Conservation (phyloP, 2,113 vertebrate species). For the Tylochromis polylepis region DNA sequence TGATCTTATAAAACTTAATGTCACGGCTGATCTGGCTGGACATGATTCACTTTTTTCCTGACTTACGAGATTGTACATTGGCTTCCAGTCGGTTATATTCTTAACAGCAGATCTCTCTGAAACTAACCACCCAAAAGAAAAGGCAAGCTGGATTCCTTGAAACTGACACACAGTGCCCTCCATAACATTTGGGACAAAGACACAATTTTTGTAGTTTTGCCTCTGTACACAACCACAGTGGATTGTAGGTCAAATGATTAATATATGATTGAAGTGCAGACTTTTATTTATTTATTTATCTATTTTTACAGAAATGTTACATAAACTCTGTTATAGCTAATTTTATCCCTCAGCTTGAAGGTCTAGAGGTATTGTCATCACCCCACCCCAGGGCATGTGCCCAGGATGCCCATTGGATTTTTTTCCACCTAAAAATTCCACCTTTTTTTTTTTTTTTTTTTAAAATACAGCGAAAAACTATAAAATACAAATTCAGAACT, state of each 20-base stretch:
- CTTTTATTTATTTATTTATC: no score
- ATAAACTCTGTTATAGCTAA: no score
- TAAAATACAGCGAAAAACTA: no score
- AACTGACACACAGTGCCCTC: neutral
- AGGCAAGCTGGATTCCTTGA: neutral
- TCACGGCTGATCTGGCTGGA: neutral
- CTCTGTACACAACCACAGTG: neutral
- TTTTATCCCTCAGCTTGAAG: neutral
- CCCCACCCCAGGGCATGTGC: neutral
- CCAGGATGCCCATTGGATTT: neutral
- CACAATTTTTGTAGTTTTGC: neutral
- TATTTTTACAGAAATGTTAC: no score
- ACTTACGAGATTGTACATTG: neutral
- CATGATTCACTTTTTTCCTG: neutral
- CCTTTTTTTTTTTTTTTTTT: no score
- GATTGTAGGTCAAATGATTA: neutral
- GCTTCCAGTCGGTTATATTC: neutral
- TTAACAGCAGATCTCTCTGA: neutral
- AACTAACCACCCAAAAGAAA: neutral
- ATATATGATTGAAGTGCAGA: neutral
- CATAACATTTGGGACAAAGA: neutral
- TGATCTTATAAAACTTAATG: neutral
- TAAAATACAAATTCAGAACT: no score
- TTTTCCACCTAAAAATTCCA: no score
- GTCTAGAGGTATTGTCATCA: neutral